Evolutionary conservation across 1,140 invertebrate genomes (phyloP).

Genomic region (Leptinotarsa defecta): DNA sequence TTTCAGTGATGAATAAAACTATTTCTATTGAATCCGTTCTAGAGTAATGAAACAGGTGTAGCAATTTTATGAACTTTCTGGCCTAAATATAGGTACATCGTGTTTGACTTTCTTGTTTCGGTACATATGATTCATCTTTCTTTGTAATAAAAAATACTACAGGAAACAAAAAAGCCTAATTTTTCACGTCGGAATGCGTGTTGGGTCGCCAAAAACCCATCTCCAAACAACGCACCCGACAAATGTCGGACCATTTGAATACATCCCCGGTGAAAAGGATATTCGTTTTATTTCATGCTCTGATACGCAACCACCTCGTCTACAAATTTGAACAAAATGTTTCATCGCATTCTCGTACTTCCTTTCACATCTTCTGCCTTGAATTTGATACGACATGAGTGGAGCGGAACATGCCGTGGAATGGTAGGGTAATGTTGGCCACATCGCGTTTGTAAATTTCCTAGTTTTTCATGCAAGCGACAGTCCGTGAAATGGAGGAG

Average conservation of each 20-base stretch:
- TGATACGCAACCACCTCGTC: background rate
- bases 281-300: slow-evolving; percentile 7
- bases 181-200: too few species aligned
- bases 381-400: background rate
- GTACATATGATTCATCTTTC: too few species aligned
- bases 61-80: too few species aligned
- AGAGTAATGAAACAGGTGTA: too few species aligned
- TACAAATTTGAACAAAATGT: slow-evolving; percentile 1
- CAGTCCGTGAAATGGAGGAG: slow-evolving; percentile 7
- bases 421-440: slow-evolving; percentile 12
- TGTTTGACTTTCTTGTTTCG: too few species aligned
- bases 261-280: background rate
- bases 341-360: background rate
- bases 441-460: background rate
- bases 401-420: background rate
- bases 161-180: too few species aligned
- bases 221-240: background rate
- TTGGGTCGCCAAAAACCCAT: too few species aligned
- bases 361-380: background rate
- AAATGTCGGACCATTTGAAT: slow-evolving; percentile 1
- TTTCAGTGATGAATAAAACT: too few species aligned
- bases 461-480: slow-evolving; percentile 12
- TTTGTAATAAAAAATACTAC: too few species aligned
- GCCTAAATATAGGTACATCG: too few species aligned
- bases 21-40: too few species aligned